Percentiles rank a stretch among this genome's conserved stretches.
Conservation (phyloP, 1,140 invertebrate species). For the Gryllus bimaculatus region DNA sequence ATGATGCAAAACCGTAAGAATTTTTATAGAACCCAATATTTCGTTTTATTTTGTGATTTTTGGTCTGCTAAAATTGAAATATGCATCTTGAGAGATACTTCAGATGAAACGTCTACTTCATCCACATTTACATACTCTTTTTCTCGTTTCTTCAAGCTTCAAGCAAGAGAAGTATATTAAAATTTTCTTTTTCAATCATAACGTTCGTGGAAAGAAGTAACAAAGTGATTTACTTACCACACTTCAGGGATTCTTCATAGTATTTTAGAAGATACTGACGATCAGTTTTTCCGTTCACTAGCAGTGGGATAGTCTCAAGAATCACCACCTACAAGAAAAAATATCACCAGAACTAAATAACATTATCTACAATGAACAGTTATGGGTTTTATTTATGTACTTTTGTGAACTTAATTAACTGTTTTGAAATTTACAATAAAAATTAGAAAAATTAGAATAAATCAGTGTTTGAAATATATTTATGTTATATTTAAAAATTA, state of each 20-base stretch:
- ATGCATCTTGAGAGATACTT: too few species aligned
- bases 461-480: not conserved
- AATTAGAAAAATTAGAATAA: not conserved
- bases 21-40: too few species aligned
- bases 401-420: not conserved
- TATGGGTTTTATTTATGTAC: not conserved
- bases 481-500: not conserved
- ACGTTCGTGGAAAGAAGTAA: too few species aligned
- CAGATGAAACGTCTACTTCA: too few species aligned
- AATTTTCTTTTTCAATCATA: too few species aligned
- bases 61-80: too few species aligned
- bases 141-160: too few species aligned
- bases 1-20: too few species aligned
- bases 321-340: conserved; percentile 46
- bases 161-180: too few species aligned
- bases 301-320: conserved; percentile 59
- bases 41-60: too few species aligned
- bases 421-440: not conserved
- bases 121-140: too few species aligned
- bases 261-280: conserved; percentile 60
- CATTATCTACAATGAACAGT: not conserved
- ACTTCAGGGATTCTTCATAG: conserved; percentile 38
- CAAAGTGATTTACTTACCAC: not conserved
- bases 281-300: conserved; percentile 80
- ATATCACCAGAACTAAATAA: not conserved